Conservation (phyloP, 2,888 invertebrate species). For the Euclidia mi region DNA sequence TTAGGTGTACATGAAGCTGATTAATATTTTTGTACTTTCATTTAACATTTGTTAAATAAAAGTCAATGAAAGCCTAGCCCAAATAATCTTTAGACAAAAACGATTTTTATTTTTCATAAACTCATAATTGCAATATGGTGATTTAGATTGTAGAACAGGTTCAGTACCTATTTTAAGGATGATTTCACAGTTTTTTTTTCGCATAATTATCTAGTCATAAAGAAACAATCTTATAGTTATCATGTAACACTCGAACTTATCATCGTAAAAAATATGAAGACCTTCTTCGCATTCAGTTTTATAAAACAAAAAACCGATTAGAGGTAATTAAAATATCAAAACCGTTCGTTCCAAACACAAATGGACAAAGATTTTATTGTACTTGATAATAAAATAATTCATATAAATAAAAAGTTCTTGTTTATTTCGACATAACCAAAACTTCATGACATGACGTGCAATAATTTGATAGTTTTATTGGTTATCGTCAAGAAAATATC, state of each 20-base stretch:
- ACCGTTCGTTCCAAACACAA: slow-evolving; percentile 51
- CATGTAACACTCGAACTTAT: background rate
- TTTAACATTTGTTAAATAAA: too few relatives aligned
- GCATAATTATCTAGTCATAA: slow-evolving; percentile 1
- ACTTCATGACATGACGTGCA: slow-evolving; percentile 74
- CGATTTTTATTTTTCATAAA: too few relatives aligned
- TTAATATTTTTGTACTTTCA: too few relatives aligned
- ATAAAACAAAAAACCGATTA: background rate
- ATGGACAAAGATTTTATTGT: slow-evolving; percentile 84
- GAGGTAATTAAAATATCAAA: slow-evolving; percentile 66
- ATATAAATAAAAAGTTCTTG: slow-evolving; percentile 75
- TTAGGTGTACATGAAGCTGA: too few relatives aligned
- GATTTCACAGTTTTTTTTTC: slow-evolving; percentile 3
- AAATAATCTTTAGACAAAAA: too few relatives aligned
- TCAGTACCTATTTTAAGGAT: too few relatives aligned
- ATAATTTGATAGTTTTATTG: slow-evolving; percentile 88
- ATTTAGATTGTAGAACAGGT: too few relatives aligned
- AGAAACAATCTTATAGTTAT: background rate
- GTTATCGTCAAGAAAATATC: slow-evolving; percentile 73
- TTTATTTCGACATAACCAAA: slow-evolving; percentile 75
- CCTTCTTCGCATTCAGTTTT: background rate
- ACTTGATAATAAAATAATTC: slow-evolving; percentile 80
- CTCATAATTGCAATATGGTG: too few relatives aligned
- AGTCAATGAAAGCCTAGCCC: too few relatives aligned
- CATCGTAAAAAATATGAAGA: too few relatives aligned